Evolutionary conservation across 2,797 vertebrate genomes (phyloP), one percentile per base, ranked within the genome.

Genomic region (Sardinella longiceps): DNA sequence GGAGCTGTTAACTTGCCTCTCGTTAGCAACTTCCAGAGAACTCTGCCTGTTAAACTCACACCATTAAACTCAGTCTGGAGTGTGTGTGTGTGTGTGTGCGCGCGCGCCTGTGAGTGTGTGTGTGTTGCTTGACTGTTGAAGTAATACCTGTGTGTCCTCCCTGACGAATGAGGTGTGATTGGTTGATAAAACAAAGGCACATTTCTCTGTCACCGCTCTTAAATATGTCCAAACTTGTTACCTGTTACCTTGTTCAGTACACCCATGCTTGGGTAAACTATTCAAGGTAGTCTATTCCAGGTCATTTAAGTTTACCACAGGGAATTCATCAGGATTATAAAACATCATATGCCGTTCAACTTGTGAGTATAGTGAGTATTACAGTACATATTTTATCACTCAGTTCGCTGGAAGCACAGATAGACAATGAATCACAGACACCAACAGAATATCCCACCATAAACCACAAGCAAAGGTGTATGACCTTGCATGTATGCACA

Each of bases 21-120:
- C 9, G 5, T 60, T 25, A 9, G 56, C 23, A 25, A 60, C 23
- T 60, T 60, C 23, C 23, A 60, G n/a, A 53, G 18, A 6, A 53
- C 51, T 53, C 18, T 53, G 51, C 20, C 51, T 53, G 51, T 53
- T 53, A 20, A 20, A 20, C 51, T 53, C 56, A 25, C 23, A n/a
- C 23, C 56, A 9, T 60, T 25, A 23, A 5, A 20, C 53, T 56
- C 20, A 60, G 6, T 60, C n/a, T 60, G 23, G 56, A 60, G 56
- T 60, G 56, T 60, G 56, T 60, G 56, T 58, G 53, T 58, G 53
- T 58, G 53, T 63, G 58, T 63, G 58, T 63, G 58, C n/a, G n/a
- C n/a, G n/a, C n/a, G n/a, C n/a, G n/a, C n/a, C n/a, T n/a, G n/a
- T 15, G 12, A 23, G 53, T n/a, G 53, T 58, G 20, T n/a, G 53